Evolutionary conservation across 2,113 vertebrate species (phyloP).

Genomic region (Saguinus midas): DNA sequence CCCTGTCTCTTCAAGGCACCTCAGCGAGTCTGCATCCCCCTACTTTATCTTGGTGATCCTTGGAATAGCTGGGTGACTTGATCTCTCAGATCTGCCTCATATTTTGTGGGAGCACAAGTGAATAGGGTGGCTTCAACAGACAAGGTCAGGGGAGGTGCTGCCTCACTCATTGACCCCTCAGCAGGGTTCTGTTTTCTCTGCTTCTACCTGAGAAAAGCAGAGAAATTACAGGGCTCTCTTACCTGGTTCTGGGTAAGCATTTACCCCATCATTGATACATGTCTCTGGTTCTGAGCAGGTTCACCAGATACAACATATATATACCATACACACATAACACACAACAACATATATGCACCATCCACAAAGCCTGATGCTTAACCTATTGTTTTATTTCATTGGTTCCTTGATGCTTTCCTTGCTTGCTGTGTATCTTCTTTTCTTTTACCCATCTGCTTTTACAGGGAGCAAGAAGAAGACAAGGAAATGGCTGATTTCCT

Average conservation of each 20-base stretch:
- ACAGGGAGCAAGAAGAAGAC: conserved; percentile 97
- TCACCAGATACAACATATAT: not conserved
- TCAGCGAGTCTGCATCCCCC: not conserved
- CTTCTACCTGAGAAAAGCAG: not conserved
- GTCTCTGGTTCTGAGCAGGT: not conserved
- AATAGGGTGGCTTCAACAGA: not conserved
- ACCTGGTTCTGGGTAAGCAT: not conserved
- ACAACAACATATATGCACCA: too few species aligned
- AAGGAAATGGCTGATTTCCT: conserved; percentile 98
- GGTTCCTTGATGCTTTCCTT: not conserved
- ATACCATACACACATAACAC: not conserved
- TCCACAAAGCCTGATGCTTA: not conserved
- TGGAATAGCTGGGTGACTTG: not conserved
- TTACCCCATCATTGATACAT: not conserved
- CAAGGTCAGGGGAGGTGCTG: not conserved
- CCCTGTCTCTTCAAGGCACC: too few species aligned
- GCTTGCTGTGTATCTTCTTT: not conserved
- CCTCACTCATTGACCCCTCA: not conserved
- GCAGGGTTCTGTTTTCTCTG: not conserved
- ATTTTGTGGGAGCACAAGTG: not conserved
- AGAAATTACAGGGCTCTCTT: not conserved
- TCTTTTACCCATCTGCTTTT: conserved; percentile 20
- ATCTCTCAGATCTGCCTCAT: not conserved
- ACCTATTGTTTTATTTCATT: not conserved
- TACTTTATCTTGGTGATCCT: not conserved